phyloP scores from a whole-genome alignment of 2,888 invertebrate genomes.

The Julus scanicus region DNA sequence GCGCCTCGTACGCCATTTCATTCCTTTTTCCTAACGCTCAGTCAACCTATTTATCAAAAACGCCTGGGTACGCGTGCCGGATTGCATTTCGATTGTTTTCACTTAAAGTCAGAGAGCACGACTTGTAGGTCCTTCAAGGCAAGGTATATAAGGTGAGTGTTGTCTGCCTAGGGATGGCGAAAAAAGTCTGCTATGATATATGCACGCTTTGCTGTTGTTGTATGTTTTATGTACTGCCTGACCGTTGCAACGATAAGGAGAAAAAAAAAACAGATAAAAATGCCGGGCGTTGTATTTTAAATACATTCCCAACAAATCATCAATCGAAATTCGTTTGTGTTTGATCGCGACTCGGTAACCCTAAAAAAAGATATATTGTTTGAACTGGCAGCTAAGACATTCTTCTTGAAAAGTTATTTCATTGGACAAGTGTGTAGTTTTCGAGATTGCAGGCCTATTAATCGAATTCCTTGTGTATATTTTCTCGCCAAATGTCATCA shows the following conservation, averaged over 20 bases:
- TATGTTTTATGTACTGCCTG: background rate
- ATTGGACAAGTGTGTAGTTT: background rate
- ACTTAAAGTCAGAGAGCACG: conserved; percentile 28
- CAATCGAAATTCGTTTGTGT: background rate
- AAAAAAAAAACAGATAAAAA: background rate
- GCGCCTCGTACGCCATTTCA: background rate
- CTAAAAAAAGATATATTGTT: background rate
- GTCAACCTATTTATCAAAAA: conserved; percentile 27
- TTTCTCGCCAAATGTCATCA: background rate
- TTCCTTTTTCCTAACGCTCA: background rate
- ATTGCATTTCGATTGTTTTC: conserved; percentile 28
- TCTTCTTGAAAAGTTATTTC: background rate
- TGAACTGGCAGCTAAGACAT: background rate
- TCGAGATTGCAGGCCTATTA: background rate
- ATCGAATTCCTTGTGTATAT: background rate
- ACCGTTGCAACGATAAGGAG: background rate
- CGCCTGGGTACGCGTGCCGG: conserved; percentile 16
- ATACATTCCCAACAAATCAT: background rate
- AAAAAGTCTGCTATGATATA: background rate
- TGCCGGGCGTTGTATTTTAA: background rate
- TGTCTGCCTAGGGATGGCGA: background rate
- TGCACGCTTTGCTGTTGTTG: background rate
- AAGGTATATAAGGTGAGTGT: background rate
- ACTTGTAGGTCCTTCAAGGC: conserved; percentile 20
- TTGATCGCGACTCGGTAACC: background rate